Evolutionary conservation across 1,140 invertebrate genomes (phyloP), one percentile per base, ranked within the genome.

Genomic region (Nylanderia fulva): DNA sequence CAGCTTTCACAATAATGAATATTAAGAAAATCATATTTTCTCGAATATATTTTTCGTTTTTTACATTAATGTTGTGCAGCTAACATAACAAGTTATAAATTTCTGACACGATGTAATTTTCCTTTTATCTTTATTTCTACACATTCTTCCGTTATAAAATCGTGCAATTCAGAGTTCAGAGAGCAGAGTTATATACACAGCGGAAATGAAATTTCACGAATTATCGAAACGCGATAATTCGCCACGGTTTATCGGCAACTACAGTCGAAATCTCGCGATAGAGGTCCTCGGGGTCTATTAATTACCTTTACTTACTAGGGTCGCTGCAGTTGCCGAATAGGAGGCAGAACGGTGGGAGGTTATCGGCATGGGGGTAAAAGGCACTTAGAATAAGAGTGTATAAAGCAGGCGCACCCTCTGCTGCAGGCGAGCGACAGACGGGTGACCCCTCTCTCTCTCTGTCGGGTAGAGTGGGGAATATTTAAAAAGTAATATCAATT

Each of bases 401-500:
- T 91, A 91, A 90, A 91, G 86, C 89, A 84, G 89, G 90, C 91
- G 91, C 91, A 91, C 91, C 92, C 91, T 90, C 88, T 91, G 88
- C 89, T 88, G 79, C 82, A 77, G 72, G 86, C 90, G 84, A 88
- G 82, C 91, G 92, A 92, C 90, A 92, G 92, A 92, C 92, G 90
- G 90, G 89, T 91, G 89, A 86, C 77, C 91, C 82, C 83, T 83
- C 79, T 60, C 79, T 56, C 79, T 60, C 79, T 56, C 79, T 56
- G 75, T 71, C 72, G 56, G 69, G 82, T 72, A 91, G 93, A 92
- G 85, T 93, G 93, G 92, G 91, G 93, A 94, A 95, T 94, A 94
- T 95, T 95, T 94, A 94, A 94, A 94, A 94, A 94, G 93, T 95
- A 94, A 94, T 95, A 94, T 94, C 93, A 94, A 95, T 95, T 95